A percentile compares a stretch with the other conserved stretches of the same genome.
Evolutionary conservation across 2,888 invertebrate genomes (phyloP).

Genomic region (Cephus runcator): DNA sequence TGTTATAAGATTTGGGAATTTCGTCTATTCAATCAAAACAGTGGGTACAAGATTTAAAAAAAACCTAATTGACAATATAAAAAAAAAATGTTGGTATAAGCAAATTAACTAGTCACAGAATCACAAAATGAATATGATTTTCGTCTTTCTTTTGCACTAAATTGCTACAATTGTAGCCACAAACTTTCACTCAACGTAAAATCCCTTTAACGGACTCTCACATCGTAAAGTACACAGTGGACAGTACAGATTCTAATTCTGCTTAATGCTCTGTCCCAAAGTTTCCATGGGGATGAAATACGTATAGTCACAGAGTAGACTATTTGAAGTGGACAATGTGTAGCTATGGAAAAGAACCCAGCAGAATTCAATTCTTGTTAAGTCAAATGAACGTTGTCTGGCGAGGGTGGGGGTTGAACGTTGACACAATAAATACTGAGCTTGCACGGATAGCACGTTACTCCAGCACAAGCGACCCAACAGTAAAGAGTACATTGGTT

Average conservation of each 20-base stretch:
- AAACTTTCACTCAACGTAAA: neutral
- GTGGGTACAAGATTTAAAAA: neutral
- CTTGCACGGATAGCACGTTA: conserved; percentile 28
- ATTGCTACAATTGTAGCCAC: neutral
- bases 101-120: neutral
- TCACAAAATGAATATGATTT: neutral
- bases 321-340: neutral
- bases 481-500: conserved; percentile 1
- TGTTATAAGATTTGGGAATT: neutral
- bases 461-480: conserved; percentile 23
- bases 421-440: conserved; percentile 37
- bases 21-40: neutral
- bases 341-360: conserved; percentile 16
- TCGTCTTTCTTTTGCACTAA: neutral
- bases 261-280: neutral
- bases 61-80: neutral
- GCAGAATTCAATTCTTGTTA: conserved; percentile 1
- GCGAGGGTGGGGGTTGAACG: neutral
- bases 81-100: neutral
- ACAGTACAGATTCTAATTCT: no score
- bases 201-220: neutral
- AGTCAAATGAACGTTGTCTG: neutral
- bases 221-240: neutral
- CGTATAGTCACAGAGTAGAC: neutral
- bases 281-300: neutral